Evolutionary conservation across 2,113 vertebrate genomes (phyloP).

Genomic region (Chloebia gouldiae): DNA sequence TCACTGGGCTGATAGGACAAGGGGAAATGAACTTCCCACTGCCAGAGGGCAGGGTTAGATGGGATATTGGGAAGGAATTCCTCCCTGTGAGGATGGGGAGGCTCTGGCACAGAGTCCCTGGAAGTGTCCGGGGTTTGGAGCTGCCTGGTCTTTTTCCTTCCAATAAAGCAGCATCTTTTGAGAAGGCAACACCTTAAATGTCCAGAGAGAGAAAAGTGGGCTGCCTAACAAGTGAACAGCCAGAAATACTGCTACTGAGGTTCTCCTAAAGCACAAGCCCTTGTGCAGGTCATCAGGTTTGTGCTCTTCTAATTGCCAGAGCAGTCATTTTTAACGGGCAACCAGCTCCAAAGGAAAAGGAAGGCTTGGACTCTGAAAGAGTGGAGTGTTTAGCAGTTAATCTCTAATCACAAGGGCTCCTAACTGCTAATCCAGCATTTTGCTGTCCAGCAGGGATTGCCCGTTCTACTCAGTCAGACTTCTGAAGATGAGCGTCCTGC

Average conservation of each 20-base stretch:
- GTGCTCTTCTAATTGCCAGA: neutral
- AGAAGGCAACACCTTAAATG: neutral
- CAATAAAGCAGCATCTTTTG: neutral
- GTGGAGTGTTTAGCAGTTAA: neutral
- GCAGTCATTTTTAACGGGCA: neutral
- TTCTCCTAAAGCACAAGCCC: neutral
- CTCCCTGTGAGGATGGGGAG: accelerated
- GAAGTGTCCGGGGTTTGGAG: accelerated
- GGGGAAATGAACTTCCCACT: neutral
- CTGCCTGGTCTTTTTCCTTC: neutral
- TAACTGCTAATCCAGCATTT: conserved; percentile 13
- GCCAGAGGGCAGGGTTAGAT: accelerated
- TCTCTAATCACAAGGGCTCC: neutral
- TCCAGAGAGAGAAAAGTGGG: neutral
- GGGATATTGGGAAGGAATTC: neutral
- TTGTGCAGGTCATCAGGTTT: neutral
- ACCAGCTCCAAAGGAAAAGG: neutral
- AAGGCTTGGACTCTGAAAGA: neutral
- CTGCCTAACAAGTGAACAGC: neutral
- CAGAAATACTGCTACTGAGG: neutral
- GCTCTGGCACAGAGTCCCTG: neutral
- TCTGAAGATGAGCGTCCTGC: neutral
- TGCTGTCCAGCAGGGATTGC: conserved; percentile 4
- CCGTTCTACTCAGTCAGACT: neutral
- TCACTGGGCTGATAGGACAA: neutral